phyloP scores from a whole-genome alignment of 2,888 invertebrate genomes.

The Rambutsinella grinnellia region DNA sequence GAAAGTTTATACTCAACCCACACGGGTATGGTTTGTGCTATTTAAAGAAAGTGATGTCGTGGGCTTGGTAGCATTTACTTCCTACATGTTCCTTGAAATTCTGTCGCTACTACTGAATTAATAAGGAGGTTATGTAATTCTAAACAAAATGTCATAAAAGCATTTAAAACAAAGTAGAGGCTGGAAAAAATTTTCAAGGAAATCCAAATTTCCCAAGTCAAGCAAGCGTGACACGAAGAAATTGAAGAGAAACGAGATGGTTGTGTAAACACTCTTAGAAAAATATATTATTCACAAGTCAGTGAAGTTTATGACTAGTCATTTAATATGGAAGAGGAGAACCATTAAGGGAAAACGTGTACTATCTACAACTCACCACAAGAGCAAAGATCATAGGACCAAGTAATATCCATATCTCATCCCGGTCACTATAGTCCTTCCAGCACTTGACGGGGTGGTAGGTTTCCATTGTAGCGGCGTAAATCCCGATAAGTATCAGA shows the following conservation, averaged over 20 bases:
- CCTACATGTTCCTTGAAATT: too few relatives aligned
- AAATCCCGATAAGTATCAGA: constrained; percentile 69
- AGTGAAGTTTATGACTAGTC: neutral
- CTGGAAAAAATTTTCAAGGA: too few relatives aligned
- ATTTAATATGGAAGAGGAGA: neutral
- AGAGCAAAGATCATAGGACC: constrained; percentile 68
- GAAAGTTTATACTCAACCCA: too few relatives aligned
- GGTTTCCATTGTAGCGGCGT: constrained; percentile 69
- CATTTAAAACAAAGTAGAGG: too few relatives aligned
- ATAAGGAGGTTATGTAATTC: too few relatives aligned
- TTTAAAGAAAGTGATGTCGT: too few relatives aligned
- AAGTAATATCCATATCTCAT: constrained; percentile 68
- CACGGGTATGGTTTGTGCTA: too few relatives aligned
- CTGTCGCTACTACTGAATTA: too few relatives aligned
- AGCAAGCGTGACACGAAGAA: too few relatives aligned
- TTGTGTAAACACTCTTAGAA: neutral
- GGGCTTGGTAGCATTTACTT: too few relatives aligned
- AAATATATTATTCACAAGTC: neutral
- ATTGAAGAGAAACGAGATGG: neutral
- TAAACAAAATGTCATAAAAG: too few relatives aligned
- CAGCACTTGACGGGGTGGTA: constrained; percentile 67
- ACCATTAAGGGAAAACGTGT: neutral
- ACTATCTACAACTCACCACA: constrained; percentile 65
- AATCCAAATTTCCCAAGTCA: too few relatives aligned
- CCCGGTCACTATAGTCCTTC: constrained; percentile 67